Evolutionary conservation across 2,888 invertebrate genomes (phyloP).

Genomic region (Metalampra italica): DNA sequence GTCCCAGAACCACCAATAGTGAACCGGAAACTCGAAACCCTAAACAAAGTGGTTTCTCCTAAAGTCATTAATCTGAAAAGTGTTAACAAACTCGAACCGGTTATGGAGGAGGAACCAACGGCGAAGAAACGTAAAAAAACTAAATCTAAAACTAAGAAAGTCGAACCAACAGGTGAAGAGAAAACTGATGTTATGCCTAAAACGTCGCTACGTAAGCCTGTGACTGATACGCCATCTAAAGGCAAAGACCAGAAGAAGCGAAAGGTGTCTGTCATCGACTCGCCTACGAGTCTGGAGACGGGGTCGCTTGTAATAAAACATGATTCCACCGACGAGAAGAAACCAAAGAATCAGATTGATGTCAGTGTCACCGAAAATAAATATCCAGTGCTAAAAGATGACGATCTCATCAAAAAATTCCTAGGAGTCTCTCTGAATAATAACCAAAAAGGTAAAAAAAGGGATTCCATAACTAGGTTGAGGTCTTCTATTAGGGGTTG

Average conservation of each 20-base stretch:
- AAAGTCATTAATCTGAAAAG: not conserved
- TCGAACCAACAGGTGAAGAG: not conserved
- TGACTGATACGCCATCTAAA: not conserved
- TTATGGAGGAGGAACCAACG: not conserved
- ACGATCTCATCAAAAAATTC: slow-evolving; percentile 42
- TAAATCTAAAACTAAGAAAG: not conserved
- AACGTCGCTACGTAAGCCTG: not conserved
- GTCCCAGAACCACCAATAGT: not conserved
- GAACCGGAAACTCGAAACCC: not conserved
- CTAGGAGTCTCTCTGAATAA: slow-evolving; percentile 48
- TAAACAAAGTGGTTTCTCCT: not conserved
- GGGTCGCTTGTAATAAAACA: not conserved
- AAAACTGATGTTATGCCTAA: not conserved
- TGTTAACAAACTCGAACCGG: not conserved
- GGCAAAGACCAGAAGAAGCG: not conserved
- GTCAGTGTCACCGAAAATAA: not conserved
- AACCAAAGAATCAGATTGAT: not conserved
- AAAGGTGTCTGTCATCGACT: not conserved
- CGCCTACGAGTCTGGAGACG: not conserved
- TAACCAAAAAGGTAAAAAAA: slow-evolving; percentile 64
- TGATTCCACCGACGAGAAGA: not conserved
- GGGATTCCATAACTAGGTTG: not conserved
- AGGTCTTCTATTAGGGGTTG: too few relatives aligned
- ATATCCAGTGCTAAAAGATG: slow-evolving; percentile 51
- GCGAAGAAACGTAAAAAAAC: not conserved